Evolutionary conservation across 2,888 invertebrate species (phyloP).

Genomic region (Hetaerina titia): DNA sequence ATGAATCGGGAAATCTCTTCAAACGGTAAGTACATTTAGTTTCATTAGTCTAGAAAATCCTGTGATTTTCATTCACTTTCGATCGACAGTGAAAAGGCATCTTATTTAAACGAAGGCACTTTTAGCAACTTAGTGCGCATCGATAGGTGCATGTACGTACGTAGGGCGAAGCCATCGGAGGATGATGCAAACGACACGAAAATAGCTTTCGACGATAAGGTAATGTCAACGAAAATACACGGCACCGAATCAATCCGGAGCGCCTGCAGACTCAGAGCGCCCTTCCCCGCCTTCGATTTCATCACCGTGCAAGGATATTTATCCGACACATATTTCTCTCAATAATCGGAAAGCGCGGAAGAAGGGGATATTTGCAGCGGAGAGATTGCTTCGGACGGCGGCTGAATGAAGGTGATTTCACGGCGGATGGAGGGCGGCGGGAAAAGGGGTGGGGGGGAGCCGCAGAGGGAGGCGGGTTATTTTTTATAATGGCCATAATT

Average conservation of each 20-base stretch:
- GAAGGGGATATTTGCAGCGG: background rate
- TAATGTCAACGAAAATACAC: background rate
- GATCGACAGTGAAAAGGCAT: too few relatives aligned
- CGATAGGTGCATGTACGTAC: too few relatives aligned
- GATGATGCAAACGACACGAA: background rate
- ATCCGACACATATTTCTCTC: background rate
- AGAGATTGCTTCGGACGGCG: background rate
- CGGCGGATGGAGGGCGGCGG: background rate
- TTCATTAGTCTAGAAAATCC: background rate
- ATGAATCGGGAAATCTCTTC: background rate
- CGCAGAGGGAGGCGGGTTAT: background rate
- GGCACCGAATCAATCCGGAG: background rate
- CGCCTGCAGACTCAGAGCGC: background rate
- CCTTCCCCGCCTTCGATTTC: background rate
- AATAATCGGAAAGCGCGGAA: background rate
- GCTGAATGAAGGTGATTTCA: background rate
- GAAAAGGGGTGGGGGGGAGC: background rate
- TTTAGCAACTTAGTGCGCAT: too few relatives aligned
- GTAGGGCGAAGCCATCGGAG: too few relatives aligned
- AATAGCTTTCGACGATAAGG: background rate
- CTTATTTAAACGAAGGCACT: too few relatives aligned
- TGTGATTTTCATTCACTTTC: too few relatives aligned
- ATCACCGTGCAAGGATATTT: background rate
- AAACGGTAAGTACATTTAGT: background rate
- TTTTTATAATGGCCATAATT: slow-evolving; percentile 14